These are phyloP conservation scores for Megalops atlanticus DNA, from an alignment of 2,113 vertebrate species.

Conservation along the genomic window DNA sequence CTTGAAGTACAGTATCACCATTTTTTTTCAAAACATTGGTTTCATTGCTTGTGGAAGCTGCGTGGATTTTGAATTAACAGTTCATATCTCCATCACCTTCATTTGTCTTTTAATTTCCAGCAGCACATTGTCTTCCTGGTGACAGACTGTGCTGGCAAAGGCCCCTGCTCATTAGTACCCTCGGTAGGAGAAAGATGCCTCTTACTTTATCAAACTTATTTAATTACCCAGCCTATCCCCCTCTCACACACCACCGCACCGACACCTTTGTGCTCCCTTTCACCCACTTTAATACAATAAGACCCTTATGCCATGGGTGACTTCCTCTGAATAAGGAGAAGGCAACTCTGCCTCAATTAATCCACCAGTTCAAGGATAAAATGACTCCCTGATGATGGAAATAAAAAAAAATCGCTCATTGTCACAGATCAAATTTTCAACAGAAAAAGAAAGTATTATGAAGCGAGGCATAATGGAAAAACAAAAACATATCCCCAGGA, in stretches of 20 bases:
- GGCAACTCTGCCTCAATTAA: slow-evolving; percentile 6
- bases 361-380: background rate
- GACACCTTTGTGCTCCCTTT: background rate
- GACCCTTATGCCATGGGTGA: slow-evolving; percentile 10
- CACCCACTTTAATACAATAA: slow-evolving; percentile 8
- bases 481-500: slow-evolving; percentile 4
- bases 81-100: background rate
- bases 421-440: background rate
- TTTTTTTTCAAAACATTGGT: too few relatives aligned
- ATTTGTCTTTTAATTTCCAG: background rate
- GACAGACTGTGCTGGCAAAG: background rate
- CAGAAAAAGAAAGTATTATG: background rate
- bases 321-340: background rate
- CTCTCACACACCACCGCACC: background rate
- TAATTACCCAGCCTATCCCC: slow-evolving; percentile 6
- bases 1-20: too few relatives aligned
- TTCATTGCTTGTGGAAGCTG: too few relatives aligned
- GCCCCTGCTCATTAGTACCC: background rate
- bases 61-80: too few relatives aligned
- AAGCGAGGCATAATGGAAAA: background rate
- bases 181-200: background rate
- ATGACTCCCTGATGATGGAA: background rate
- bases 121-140: background rate
- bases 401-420: background rate
- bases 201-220: slow-evolving; percentile 8